phyloP scores from a whole-genome alignment of 2,888 invertebrate genomes.

The Penaeus monodon region DNA sequence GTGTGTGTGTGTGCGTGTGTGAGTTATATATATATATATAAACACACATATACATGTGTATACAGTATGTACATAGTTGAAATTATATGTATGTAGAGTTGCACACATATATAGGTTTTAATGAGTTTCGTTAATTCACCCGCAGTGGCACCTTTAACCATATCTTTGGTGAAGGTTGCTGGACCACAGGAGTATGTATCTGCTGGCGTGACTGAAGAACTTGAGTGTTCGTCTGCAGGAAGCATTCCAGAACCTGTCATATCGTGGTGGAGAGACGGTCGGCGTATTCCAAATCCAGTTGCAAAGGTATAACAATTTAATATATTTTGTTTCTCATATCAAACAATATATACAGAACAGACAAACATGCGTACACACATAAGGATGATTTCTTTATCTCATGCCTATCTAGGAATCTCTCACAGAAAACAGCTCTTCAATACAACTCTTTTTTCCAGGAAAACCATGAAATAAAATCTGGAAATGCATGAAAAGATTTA shows the following conservation, averaged over 20 bases:
- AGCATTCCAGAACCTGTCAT: constrained; percentile 77
- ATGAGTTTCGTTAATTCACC: not conserved
- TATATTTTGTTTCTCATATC: not conserved
- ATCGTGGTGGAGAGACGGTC: constrained; percentile 82
- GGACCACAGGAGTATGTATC: constrained; percentile 53
- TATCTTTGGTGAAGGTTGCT: constrained; percentile 42
- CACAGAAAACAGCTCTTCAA: not conserved
- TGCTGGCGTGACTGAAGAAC: constrained; percentile 46
- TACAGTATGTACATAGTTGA: too few relatives aligned
- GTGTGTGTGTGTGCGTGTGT: too few relatives aligned
- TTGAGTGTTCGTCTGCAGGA: constrained; percentile 52
- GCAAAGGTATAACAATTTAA: not conserved
- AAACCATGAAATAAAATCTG: not conserved
- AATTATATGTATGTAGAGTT: too few relatives aligned
- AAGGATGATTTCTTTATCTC: too few relatives aligned
- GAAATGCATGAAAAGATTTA: not conserved
- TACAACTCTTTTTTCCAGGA: not conserved
- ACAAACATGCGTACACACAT: not conserved
- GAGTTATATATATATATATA: too few relatives aligned
- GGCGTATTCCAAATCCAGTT: constrained; percentile 70
- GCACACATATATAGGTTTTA: too few relatives aligned
- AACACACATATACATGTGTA: too few relatives aligned
- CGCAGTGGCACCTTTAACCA: constrained; percentile 53
- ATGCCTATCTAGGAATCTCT: too few relatives aligned
- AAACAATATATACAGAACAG: too few relatives aligned